These are phyloP conservation scores for Nasua narica DNA, from an alignment of 2,797 vertebrate genomes.

Conservation along the genomic window DNA sequence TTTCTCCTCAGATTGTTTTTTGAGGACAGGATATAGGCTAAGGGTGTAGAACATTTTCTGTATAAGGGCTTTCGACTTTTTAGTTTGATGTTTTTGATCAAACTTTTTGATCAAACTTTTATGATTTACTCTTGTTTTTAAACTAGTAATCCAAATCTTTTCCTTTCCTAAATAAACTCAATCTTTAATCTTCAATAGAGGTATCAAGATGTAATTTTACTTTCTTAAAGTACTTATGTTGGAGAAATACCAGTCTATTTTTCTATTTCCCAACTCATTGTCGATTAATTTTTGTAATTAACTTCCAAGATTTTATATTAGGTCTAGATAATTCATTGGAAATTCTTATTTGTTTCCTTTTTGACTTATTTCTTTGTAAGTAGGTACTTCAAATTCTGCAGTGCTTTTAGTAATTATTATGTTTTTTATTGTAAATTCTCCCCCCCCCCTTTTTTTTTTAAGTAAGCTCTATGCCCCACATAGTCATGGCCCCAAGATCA, in stretches of 20 bases:
- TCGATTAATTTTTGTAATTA: constrained; percentile 13
- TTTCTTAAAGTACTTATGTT: not conserved
- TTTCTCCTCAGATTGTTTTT: not conserved
- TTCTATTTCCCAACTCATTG: not conserved
- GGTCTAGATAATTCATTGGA: not conserved
- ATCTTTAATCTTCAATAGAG: not conserved
- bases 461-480: not conserved
- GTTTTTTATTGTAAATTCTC: not conserved
- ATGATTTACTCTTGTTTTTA: constrained; percentile 5
- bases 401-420: constrained; percentile 9
- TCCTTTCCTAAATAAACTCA: not conserved
- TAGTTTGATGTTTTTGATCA: not conserved
- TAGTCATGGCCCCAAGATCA: not conserved
- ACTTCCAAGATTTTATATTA: not conserved
- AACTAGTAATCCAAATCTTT: not conserved
- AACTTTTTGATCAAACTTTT: constrained; percentile 16
- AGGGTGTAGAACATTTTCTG: not conserved
- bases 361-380: not conserved
- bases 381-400: not conserved
- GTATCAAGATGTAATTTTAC: not conserved
- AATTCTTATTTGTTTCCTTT: not conserved
- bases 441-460: not conserved
- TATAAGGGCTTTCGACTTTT: not conserved
- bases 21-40: not conserved
- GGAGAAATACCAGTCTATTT: not conserved